Evolutionary conservation across 2,797 vertebrate species (phyloP).

Genomic region (Lacerta viridis): DNA sequence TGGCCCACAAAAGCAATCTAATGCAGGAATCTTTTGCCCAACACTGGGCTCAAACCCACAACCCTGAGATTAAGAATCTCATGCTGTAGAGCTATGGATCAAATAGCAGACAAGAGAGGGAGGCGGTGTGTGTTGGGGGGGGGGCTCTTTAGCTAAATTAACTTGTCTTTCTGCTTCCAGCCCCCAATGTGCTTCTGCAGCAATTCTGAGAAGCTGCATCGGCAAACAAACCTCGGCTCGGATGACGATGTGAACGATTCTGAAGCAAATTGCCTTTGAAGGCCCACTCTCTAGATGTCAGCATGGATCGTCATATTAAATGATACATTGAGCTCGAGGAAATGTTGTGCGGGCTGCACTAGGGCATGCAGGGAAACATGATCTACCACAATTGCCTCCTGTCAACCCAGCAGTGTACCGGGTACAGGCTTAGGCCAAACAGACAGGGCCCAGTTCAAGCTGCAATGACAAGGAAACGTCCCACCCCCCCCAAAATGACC

Average conservation of each 20-base stretch:
- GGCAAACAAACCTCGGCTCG: slow-evolving; percentile 49
- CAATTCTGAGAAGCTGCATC: slow-evolving; percentile 50
- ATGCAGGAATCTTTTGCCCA: too few relatives aligned
- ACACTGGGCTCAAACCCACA: too few relatives aligned
- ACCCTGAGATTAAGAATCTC: too few relatives aligned
- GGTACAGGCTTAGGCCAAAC: slow-evolving; percentile 3
- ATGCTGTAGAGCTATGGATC: neutral
- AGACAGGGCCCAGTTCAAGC: slow-evolving; percentile 39
- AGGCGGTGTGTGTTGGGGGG: too few relatives aligned
- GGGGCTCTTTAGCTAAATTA: slow-evolving; percentile 15
- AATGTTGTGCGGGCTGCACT: slow-evolving; percentile 31
- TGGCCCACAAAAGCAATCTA: too few relatives aligned
- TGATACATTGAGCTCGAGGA: slow-evolving; percentile 51
- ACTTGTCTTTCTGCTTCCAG: slow-evolving; percentile 8
- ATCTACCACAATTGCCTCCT: slow-evolving; percentile 60
- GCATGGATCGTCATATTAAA: slow-evolving; percentile 45
- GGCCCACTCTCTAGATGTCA: slow-evolving; percentile 61
- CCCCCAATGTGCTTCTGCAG: slow-evolving; percentile 33
- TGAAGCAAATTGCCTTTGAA: slow-evolving; percentile 70
- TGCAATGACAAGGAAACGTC: fast-evolving
- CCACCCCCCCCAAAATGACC: neutral
- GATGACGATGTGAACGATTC: slow-evolving; percentile 46
- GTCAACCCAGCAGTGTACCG: slow-evolving; percentile 17
- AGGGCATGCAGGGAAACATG: slow-evolving; percentile 50
- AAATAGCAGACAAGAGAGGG: slow-evolving; percentile 7